These are phyloP conservation scores for Myotis vivesi DNA, from an alignment of 2,797 vertebrate species.

Conservation along the genomic window DNA sequence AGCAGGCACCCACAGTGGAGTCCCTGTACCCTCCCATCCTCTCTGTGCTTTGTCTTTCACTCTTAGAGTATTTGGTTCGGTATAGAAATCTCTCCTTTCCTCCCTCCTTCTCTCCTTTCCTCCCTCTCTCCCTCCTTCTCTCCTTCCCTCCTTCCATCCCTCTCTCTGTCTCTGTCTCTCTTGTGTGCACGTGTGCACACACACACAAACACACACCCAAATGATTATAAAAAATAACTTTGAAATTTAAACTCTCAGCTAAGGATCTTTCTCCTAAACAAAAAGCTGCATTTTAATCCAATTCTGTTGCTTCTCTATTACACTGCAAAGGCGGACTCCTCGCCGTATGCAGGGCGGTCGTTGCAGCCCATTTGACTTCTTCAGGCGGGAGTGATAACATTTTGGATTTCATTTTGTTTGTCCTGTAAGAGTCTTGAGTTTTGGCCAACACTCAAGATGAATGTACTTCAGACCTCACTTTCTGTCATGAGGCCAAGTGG, in stretches of 20 bases:
- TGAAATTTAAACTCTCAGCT: slow-evolving; percentile 13
- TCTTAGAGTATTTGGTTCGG: background rate
- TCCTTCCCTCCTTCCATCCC: background rate
- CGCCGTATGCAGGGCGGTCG: background rate
- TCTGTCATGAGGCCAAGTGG: slow-evolving; percentile 88
- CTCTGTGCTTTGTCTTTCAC: background rate
- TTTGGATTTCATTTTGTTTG: slow-evolving; percentile 80
- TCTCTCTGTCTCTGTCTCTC: background rate
- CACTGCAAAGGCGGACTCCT: background rate
- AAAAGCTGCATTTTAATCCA: background rate
- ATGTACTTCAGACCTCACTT: slow-evolving; percentile 85
- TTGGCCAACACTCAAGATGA: slow-evolving; percentile 83
- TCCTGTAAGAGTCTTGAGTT: slow-evolving; percentile 80
- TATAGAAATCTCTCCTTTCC: background rate
- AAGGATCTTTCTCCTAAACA: background rate
- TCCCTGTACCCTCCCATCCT: background rate
- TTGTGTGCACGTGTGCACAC: background rate
- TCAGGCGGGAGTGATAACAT: slow-evolving; percentile 79
- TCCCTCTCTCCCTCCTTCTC: too few relatives aligned
- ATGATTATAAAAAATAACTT: background rate
- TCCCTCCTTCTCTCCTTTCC: background rate
- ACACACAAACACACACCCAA: background rate
- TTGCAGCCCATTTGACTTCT: slow-evolving; percentile 65
- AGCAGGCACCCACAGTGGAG: background rate
- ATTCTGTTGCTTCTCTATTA: background rate